Evolutionary conservation across 2,888 invertebrate genomes (phyloP).

Genomic region (Plusia festucae): DNA sequence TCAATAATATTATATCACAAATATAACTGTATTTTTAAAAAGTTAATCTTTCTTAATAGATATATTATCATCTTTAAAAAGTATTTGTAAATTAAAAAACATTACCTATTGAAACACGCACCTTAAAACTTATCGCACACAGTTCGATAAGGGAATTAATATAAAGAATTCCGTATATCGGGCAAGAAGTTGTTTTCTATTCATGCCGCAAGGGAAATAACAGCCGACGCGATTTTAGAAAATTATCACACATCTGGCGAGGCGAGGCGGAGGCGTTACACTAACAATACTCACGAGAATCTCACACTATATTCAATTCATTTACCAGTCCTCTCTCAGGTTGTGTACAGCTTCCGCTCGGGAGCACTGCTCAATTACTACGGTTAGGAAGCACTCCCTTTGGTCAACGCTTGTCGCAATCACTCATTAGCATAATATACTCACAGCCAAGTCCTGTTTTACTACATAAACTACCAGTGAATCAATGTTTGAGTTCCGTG

Average conservation of each 20-base stretch:
- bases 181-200: slow-evolving; percentile 60
- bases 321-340: slow-evolving; percentile 10
- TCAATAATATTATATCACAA: no score
- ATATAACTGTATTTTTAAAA: no score
- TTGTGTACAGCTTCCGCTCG: not conserved
- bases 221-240: slow-evolving; percentile 56
- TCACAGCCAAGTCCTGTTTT: slow-evolving; percentile 4
- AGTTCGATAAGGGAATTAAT: slow-evolving; percentile 22
- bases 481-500: slow-evolving; percentile 11
- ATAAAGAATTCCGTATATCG: slow-evolving; percentile 31
- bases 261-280: slow-evolving; percentile 35
- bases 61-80: no score
- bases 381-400: slow-evolving; percentile 16
- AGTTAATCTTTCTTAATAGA: not conserved
- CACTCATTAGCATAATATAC: slow-evolving; percentile 25
- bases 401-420: slow-evolving; percentile 31
- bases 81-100: no score
- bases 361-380: slow-evolving; percentile 20
- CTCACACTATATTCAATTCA: slow-evolving; percentile 24
- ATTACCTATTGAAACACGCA: slow-evolving; percentile 19
- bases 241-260: slow-evolving; percentile 59
- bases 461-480: not conserved
- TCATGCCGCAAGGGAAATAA: slow-evolving; percentile 69
- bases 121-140: slow-evolving; percentile 22
- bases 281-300: slow-evolving; percentile 49